These are phyloP conservation scores for Macropis europaea DNA, from an alignment of 2,888 invertebrate genomes.

Conservation along the genomic window DNA sequence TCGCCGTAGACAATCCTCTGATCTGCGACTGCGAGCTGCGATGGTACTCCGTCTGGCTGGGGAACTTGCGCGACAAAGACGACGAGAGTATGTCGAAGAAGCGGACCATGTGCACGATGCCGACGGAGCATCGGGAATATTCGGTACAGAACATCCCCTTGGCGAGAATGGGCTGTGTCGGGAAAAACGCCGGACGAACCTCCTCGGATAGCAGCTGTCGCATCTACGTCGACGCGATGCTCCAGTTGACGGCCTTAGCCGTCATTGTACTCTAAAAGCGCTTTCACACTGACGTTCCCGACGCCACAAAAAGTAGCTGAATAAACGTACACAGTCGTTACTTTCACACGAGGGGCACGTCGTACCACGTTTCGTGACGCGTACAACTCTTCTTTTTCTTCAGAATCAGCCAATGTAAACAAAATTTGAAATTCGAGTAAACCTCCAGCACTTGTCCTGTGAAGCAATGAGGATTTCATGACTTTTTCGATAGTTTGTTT, in stretches of 20 bases:
- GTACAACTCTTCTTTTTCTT: too few relatives aligned
- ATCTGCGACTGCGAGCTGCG: conserved; percentile 92
- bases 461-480: too few relatives aligned
- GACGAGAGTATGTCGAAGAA: conserved; percentile 95
- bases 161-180: conserved; percentile 91
- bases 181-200: conserved; percentile 81
- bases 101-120: conserved; percentile 90
- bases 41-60: conserved; percentile 93
- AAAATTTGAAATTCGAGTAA: too few relatives aligned
- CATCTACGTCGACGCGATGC: conserved; percentile 27
- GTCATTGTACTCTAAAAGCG: conserved; percentile 33
- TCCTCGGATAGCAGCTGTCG: conserved; percentile 38
- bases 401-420: too few relatives aligned
- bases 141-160: conserved; percentile 90
- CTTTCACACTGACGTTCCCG: too few relatives aligned
- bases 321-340: too few relatives aligned
- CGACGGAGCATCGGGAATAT: conserved; percentile 90
- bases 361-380: too few relatives aligned
- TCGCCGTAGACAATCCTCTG: conserved; percentile 90
- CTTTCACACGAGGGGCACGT: too few relatives aligned
- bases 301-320: too few relatives aligned
- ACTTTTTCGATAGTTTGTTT: too few relatives aligned
- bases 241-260: conserved; percentile 17
- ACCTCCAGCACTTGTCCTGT: too few relatives aligned
- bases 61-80: conserved; percentile 89